Conservation (phyloP, 2,113 vertebrate species). For the Carassius carassius region DNA sequence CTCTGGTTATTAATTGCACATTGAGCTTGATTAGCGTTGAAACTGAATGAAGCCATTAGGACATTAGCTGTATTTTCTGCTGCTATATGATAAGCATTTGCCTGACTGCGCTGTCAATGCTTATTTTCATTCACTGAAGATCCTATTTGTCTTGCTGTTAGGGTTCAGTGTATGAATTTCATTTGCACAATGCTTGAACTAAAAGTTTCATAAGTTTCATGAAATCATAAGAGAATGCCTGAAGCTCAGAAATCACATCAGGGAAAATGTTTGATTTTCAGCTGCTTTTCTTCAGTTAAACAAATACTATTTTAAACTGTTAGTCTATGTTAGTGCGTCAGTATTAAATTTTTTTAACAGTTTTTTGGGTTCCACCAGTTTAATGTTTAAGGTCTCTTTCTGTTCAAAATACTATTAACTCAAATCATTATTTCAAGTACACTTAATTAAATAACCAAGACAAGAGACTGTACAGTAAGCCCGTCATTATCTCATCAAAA, state of each 20-base stretch:
- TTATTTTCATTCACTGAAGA: background rate
- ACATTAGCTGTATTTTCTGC: background rate
- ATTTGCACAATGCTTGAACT: background rate
- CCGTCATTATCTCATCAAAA: background rate
- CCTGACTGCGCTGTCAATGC: slow-evolving; percentile 2
- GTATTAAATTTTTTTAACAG: background rate
- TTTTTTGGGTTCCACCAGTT: background rate
- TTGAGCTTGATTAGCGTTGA: background rate
- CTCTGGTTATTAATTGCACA: background rate
- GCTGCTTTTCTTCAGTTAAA: background rate
- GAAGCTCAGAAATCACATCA: background rate
- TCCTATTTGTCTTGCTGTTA: background rate
- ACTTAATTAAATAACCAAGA: background rate
- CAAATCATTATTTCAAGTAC: background rate
- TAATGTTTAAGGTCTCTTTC: background rate
- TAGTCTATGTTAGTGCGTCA: background rate
- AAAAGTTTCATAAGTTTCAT: background rate
- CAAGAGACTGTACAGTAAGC: background rate
- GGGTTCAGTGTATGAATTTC: background rate
- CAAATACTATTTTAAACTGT: background rate
- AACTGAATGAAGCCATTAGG: background rate
- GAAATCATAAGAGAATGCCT: background rate
- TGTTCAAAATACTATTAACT: background rate
- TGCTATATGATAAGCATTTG: background rate
- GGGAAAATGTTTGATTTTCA: slow-evolving; percentile 7